Conservation (phyloP, 1,140 invertebrate genomes). For the Rhysida immarginata region DNA sequence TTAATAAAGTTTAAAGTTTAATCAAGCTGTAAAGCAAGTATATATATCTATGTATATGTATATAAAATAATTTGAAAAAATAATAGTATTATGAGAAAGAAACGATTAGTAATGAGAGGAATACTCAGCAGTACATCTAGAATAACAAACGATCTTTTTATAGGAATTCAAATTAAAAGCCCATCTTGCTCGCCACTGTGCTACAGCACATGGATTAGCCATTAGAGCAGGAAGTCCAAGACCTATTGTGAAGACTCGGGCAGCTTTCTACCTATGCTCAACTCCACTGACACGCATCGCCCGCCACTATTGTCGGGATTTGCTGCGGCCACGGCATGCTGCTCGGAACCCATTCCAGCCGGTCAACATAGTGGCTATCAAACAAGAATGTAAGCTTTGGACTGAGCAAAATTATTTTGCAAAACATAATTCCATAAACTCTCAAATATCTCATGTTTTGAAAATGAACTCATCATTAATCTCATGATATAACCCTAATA, state of each 20-base stretch:
- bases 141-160: slow-evolving; percentile 4
- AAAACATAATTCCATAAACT: not conserved
- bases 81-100: too few relatives aligned
- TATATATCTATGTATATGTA: too few relatives aligned
- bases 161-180: slow-evolving; percentile 82
- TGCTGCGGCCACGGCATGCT: slow-evolving; percentile 67
- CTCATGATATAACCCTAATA: too few relatives aligned
- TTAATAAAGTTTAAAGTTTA: too few relatives aligned
- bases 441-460: not conserved
- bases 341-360: slow-evolving; percentile 73
- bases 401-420: not conserved
- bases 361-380: slow-evolving; percentile 66
- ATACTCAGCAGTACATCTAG: too few relatives aligned
- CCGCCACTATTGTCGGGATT: slow-evolving; percentile 60
- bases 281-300: slow-evolving; percentile 75
- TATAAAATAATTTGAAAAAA: too few relatives aligned
- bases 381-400: slow-evolving; percentile 56
- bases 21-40: too few relatives aligned
- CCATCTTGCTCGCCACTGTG: slow-evolving; percentile 79
- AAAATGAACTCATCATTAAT: too few relatives aligned
- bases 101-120: not conserved
- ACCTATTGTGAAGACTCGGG: slow-evolving; percentile 90
- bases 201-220: slow-evolving; percentile 67
- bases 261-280: slow-evolving; percentile 81
- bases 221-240: slow-evolving; percentile 55